A percentile compares a stretch with the other conserved stretches of the same genome.
phyloP scores from a whole-genome alignment of 2,888 invertebrate genomes.

The Tipula lateralis region DNA sequence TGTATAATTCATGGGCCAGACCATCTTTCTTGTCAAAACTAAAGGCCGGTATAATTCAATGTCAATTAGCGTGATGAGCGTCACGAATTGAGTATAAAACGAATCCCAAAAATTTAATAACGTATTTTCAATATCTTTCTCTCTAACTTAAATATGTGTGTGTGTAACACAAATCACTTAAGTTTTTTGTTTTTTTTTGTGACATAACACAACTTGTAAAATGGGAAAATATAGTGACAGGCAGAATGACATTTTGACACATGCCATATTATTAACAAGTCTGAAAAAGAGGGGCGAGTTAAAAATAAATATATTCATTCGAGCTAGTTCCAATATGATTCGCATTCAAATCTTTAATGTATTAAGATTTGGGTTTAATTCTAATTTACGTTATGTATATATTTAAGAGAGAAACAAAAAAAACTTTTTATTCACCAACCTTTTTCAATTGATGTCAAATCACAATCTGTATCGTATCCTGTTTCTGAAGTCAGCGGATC shows the following conservation, averaged over 20 bases:
- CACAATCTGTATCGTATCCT: slow-evolving; percentile 20
- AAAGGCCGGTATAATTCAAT: too few relatives aligned
- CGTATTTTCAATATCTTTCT: background rate
- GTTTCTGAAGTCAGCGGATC: slow-evolving; percentile 14
- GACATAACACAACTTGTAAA: background rate
- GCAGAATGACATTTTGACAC: background rate
- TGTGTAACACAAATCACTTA: background rate
- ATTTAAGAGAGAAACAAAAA: background rate
- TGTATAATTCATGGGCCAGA: too few relatives aligned
- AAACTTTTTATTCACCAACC: slow-evolving; percentile 2
- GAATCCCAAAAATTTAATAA: background rate
- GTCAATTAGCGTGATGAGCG: background rate
- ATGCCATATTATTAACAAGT: background rate
- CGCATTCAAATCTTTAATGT: background rate
- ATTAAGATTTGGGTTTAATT: background rate
- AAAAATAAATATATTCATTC: background rate
- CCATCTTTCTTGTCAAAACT: too few relatives aligned
- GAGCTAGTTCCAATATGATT: background rate
- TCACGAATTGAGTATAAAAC: background rate
- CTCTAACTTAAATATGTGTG: background rate
- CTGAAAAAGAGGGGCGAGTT: background rate
- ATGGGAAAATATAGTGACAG: background rate
- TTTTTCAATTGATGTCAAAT: slow-evolving; percentile 7
- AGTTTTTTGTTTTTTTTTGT: background rate
- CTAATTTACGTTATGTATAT: background rate